phyloP scores from a whole-genome alignment of 2,113 vertebrate species.

The Rafetus swinhoei region DNA sequence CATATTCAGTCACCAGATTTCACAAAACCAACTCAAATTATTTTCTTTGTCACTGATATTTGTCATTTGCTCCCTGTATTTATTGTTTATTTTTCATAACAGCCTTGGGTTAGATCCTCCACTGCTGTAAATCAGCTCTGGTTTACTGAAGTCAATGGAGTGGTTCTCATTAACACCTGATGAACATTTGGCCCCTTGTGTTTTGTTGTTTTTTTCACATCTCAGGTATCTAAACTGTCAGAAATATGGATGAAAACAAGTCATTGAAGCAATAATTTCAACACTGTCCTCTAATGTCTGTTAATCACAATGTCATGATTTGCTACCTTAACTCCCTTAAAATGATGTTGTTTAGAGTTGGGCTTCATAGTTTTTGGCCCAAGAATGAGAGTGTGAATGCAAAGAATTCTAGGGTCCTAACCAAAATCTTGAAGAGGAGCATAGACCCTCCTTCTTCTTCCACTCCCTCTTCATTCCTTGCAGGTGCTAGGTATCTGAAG shows the following conservation, averaged over 20 bases:
- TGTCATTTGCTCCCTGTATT: neutral
- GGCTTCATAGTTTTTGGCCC: neutral
- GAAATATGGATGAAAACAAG: neutral
- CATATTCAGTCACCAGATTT: neutral
- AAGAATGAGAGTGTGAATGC: neutral
- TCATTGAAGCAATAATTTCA: neutral
- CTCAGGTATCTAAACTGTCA: neutral
- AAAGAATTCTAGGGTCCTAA: neutral
- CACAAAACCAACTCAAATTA: neutral
- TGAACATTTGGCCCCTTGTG: neutral
- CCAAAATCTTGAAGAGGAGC: neutral
- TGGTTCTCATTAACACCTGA: neutral
- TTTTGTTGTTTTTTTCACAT: slow-evolving; percentile 18
- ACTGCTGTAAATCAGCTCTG: neutral
- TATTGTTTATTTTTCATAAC: neutral
- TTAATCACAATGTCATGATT: rapidly evolving
- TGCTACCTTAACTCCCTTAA: neutral
- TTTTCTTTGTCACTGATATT: neutral
- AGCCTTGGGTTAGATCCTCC: neutral
- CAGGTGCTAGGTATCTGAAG: neutral
- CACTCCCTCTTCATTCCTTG: rapidly evolving
- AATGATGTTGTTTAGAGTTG: neutral
- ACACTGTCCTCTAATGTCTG: neutral
- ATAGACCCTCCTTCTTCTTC: neutral
- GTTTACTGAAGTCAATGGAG: neutral